Evolutionary conservation across 2,113 vertebrate species (phyloP), one percentile per base, ranked within the genome.

Genomic region (Potamarius usumacintae): DNA sequence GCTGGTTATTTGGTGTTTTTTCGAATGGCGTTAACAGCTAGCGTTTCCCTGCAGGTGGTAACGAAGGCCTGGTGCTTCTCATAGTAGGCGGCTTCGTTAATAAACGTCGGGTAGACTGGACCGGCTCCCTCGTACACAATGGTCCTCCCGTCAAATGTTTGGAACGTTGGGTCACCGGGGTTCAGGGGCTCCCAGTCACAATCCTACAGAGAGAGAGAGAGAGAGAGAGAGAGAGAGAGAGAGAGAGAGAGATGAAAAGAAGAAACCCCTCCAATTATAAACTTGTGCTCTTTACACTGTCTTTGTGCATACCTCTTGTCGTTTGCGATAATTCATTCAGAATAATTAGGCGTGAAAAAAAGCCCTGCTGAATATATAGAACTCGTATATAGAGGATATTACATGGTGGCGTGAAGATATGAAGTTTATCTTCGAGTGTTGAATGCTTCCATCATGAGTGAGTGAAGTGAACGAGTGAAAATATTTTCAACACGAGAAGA

Each of bases 31-130:
- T 92, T 93, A 50, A 95, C 97, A 6, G 87, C 92, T 91, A 99
- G 91, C 67, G 94, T 94, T 87, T 96, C 91, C 93, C 96, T 95
- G 63, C 94, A 93, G 11, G 98, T 99, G 89, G 95, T 97, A 5
- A 97, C 92, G 60, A 99, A 98, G 2, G 98, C 98, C 94, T 98
- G 97, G 80, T 97, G 96, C 94, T 99, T 99, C 91, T 99, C 98
- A 82, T 99, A 99, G 92, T 99, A 99, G 0, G 98, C 98, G 0
- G 98, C 98, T 93, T 99, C 98, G 0, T 99, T 99, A 90, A 99
- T 96, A 92, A 99, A 99, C 18, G 96, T 96, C 2, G 98, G 97
- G 72, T 97, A 98, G 77, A 98, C 95, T 0, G 94, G 96, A 77
- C 91, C 91, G 34, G 95, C 91, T 88, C 96, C 98, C 10, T 95